Evolutionary conservation across 1,140 invertebrate genomes (phyloP).

Genomic region (Periplaneta americana): DNA sequence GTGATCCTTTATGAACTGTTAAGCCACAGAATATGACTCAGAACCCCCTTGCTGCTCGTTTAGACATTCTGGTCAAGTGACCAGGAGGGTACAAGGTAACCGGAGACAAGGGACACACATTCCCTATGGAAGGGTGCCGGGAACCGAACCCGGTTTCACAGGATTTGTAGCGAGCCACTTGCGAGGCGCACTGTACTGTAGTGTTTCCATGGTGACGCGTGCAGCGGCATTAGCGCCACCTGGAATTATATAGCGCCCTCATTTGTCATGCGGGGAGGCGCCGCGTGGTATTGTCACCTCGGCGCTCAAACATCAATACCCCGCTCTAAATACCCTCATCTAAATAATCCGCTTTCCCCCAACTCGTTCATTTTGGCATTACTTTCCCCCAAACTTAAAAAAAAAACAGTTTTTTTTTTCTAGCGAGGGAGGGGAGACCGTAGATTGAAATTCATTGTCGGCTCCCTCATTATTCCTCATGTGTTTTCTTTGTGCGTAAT

Average conservation of each 20-base stretch:
- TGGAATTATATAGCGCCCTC: background rate
- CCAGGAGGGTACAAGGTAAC: too few species aligned
- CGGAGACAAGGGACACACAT: too few species aligned
- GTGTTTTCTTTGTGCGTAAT: too few species aligned
- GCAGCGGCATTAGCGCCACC: background rate
- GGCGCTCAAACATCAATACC: background rate
- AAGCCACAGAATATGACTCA: too few species aligned
- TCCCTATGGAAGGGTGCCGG: too few species aligned
- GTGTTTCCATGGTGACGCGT: background rate
- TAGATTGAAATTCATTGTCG: background rate
- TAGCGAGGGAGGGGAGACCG: background rate
- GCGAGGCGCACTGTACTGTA: background rate
- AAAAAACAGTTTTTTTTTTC: background rate
- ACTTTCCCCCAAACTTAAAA: background rate
- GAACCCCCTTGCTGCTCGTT: too few species aligned
- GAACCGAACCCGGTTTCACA: too few species aligned
- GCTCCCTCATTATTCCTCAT: too few species aligned
- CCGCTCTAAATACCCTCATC: background rate
- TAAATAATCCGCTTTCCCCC: background rate
- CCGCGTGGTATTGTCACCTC: background rate
- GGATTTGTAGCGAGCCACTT: too few species aligned
- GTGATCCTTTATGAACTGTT: too few species aligned
- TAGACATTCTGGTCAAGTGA: too few species aligned
- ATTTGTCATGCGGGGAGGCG: background rate
- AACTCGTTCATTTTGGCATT: background rate